phyloP scores from a whole-genome alignment of 2,113 vertebrate genomes.

The Ptyas mucosa region DNA sequence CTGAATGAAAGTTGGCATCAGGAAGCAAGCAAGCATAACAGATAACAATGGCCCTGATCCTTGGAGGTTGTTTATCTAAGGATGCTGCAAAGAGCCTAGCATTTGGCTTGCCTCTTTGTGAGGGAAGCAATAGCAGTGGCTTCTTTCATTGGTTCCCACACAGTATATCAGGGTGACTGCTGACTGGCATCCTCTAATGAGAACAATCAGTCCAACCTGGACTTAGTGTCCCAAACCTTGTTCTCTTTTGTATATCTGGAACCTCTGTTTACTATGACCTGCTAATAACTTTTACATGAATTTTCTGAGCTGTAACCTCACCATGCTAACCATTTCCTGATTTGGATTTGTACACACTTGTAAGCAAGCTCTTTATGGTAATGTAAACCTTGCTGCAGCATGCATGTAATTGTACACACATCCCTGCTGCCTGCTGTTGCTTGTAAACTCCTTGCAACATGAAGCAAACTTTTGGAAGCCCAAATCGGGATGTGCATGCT shows the following conservation, averaged over 20 bases:
- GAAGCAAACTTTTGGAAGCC: neutral
- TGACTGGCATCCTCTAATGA: neutral
- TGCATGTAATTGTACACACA: neutral
- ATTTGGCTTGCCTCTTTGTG: neutral
- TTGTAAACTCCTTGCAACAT: neutral
- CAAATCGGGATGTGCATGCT: neutral
- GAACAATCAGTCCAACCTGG: neutral
- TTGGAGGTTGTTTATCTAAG: neutral
- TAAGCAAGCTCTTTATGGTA: neutral
- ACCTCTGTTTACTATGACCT: neutral
- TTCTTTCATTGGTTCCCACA: neutral
- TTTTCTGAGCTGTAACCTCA: neutral
- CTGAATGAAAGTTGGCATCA: neutral
- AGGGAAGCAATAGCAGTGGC: neutral
- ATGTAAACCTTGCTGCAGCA: neutral
- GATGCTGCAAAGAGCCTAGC: neutral
- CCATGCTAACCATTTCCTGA: neutral
- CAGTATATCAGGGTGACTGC: neutral
- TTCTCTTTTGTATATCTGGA: neutral
- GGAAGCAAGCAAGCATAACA: neutral
- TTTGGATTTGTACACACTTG: neutral
- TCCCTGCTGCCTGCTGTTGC: neutral
- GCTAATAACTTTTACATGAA: neutral
- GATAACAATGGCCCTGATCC: too few relatives aligned
- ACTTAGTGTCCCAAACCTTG: neutral